A percentile compares a stretch with the other conserved stretches of the same genome.
Evolutionary conservation across 2,113 vertebrate species (phyloP).

Genomic region (Chamaetylas fuelleborni): DNA sequence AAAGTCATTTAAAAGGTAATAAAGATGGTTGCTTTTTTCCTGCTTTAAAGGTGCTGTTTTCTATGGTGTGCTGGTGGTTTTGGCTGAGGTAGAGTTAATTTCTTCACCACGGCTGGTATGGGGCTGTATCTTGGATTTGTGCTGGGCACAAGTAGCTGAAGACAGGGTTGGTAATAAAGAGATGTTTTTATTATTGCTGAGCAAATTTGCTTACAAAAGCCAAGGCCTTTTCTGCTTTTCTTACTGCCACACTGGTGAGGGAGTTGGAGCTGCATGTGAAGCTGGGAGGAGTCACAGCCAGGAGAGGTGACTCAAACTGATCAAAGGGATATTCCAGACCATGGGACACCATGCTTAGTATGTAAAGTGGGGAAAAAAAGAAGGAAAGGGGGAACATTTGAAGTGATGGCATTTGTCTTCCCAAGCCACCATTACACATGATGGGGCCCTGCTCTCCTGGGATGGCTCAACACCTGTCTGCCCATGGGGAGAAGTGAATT

Average conservation of each 20-base stretch:
- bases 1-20: neutral
- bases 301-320: neutral
- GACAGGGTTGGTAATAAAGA: neutral
- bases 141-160: neutral
- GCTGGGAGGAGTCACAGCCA: neutral
- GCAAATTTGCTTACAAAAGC: neutral
- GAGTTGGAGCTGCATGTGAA: neutral
- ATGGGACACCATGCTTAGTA: neutral
- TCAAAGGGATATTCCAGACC: neutral
- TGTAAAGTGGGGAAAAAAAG: neutral
- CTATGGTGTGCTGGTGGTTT: neutral
- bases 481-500: neutral
- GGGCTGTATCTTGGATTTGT: neutral
- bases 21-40: neutral
- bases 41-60: neutral
- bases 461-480: neutral
- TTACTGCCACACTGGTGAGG: accelerated
- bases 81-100: neutral
- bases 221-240: neutral
- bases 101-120: neutral
- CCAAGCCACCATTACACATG: accelerated
- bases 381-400: neutral
- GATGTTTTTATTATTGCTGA: neutral
- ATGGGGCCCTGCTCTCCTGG: neutral
- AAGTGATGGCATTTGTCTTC: neutral